A percentile compares a stretch with the other conserved stretches of the same genome.
Conservation (phyloP, 2,113 vertebrate genomes). For the Thomomys bottae region DNA sequence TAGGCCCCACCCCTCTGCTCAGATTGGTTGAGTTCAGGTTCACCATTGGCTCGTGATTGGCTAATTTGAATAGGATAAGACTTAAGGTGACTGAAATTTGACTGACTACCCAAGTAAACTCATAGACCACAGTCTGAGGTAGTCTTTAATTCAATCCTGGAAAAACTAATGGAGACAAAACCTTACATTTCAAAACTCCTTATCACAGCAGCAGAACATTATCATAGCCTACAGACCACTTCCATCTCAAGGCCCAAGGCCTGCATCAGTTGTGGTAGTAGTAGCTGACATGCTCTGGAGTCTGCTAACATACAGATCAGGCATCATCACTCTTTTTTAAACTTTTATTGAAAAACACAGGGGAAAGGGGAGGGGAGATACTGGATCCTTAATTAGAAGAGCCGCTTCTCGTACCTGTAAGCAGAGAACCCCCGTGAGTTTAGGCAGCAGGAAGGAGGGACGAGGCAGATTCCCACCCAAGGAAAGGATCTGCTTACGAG, state of each 20-base stretch:
- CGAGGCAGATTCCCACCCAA: not conserved
- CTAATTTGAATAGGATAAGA: no score
- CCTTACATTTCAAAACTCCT: no score
- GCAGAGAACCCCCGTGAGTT: slow-evolving; percentile 49
- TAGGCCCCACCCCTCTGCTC: no score
- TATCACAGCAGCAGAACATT: no score
- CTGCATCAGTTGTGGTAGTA: not conserved
- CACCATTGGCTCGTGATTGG: no score
- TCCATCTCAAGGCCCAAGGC: not conserved
- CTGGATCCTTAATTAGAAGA: slow-evolving; percentile 89
- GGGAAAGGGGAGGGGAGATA: not conserved
- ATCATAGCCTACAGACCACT: not conserved
- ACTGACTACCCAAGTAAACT: no score
- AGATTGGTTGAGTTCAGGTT: no score
- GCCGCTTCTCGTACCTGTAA: slow-evolving; percentile 96
- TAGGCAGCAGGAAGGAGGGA: not conserved
- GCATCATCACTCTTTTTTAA: slow-evolving; percentile 18
- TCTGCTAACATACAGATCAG: slow-evolving; percentile 15
- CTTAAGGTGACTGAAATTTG: no score
- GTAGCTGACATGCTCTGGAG: no score
- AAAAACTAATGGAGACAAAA: no score
- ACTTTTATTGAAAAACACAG: slow-evolving; percentile 79
- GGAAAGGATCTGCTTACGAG: slow-evolving; percentile 88
- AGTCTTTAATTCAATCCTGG: no score
- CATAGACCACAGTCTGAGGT: no score